Evolutionary conservation across 2,113 vertebrate species (phyloP).

Genomic region (Tretioscincus oriximinensis): DNA sequence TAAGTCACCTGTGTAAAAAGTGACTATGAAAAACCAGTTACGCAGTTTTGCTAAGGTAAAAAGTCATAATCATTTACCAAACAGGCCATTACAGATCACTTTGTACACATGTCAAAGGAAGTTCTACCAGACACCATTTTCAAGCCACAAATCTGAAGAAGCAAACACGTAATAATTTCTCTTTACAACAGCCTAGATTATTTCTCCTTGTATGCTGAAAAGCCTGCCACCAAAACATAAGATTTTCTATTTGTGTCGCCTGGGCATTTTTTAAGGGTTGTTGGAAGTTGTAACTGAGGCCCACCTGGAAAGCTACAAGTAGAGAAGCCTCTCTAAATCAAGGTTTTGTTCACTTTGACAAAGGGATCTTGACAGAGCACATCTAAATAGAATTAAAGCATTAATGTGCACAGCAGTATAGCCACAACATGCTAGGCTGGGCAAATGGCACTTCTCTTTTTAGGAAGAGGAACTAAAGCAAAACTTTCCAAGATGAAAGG

Average conservation of each 20-base stretch:
- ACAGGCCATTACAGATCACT: not conserved
- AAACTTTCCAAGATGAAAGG: constrained; percentile 25
- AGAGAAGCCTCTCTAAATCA: constrained; percentile 11
- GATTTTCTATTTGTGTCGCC: constrained; percentile 4
- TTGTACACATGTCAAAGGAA: not conserved
- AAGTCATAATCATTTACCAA: not conserved
- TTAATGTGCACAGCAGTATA: constrained; percentile 17
- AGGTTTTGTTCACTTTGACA: not conserved
- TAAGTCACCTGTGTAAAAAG: not conserved
- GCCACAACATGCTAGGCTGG: not conserved
- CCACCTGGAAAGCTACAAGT: not conserved
- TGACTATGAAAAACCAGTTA: not conserved
- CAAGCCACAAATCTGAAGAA: not conserved
- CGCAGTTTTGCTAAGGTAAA: constrained; percentile 6
- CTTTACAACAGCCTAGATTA: not conserved
- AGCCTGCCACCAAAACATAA: not conserved
- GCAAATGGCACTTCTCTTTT: not conserved
- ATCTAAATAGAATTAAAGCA: constrained; percentile 21
- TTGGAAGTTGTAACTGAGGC: not conserved
- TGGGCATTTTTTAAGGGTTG: constrained; percentile 5
- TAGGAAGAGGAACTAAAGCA: constrained; percentile 38
- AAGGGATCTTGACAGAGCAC: constrained; percentile 11
- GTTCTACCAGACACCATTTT: not conserved
- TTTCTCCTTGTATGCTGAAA: not conserved
- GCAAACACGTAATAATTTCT: not conserved